A percentile compares a stretch with the other conserved stretches of the same genome.
phyloP scores from a whole-genome alignment of 2,113 vertebrate species.

The Cairina moschata region DNA sequence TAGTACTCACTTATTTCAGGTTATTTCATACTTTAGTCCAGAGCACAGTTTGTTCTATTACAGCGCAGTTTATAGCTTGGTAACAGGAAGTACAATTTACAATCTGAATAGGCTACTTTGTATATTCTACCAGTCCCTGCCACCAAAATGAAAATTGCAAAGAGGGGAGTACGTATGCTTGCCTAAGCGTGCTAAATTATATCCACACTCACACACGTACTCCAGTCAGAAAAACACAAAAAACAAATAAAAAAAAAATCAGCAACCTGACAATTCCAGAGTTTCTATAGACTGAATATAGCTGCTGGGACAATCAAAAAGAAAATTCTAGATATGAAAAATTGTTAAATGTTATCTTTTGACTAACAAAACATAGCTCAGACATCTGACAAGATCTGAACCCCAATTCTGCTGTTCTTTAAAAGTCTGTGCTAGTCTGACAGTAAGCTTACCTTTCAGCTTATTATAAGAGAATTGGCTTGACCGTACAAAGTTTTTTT shows the following conservation, averaged over 20 bases:
- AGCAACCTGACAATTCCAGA: neutral
- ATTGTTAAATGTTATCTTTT: neutral
- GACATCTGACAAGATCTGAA: neutral
- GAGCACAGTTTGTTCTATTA: neutral
- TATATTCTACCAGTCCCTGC: neutral
- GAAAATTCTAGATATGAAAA: neutral
- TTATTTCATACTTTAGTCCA: neutral
- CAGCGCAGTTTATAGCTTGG: neutral
- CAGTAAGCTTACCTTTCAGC: neutral
- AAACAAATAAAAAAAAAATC: too few species aligned
- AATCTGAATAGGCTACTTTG: neutral
- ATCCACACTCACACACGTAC: rapidly evolving
- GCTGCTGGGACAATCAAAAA: neutral
- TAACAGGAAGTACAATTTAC: neutral
- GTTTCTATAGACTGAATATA: neutral
- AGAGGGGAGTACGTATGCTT: too few species aligned
- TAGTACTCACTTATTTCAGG: neutral
- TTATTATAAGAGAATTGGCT: neutral
- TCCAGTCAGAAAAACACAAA: neutral
- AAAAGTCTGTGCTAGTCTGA: neutral
- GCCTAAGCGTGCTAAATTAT: rapidly evolving
- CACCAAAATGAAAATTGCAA: rapidly evolving
- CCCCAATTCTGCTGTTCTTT: neutral
- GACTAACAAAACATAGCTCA: neutral
- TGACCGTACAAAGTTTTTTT: neutral